Conservation (phyloP, 2,113 vertebrate species). For the Brachyistius frenatus region DNA sequence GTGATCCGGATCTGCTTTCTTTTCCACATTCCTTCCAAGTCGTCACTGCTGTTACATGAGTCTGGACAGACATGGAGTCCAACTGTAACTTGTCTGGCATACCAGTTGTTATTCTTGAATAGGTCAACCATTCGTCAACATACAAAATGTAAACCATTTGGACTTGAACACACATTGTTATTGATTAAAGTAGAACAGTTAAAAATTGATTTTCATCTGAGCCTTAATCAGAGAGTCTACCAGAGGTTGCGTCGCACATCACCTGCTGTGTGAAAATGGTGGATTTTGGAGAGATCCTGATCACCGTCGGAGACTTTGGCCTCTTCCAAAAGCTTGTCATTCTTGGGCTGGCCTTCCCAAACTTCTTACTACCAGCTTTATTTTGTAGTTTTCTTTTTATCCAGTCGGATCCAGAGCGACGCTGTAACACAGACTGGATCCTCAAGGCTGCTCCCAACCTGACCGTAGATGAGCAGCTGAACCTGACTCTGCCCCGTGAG, state of each 20-base stretch:
- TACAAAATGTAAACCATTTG: background rate
- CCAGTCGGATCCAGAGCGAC: slow-evolving; percentile 64
- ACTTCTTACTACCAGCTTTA: slow-evolving; percentile 65
- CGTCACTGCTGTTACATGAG: too few species aligned
- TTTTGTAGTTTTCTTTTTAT: slow-evolving; percentile 78
- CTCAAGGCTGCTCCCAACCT: slow-evolving; percentile 72
- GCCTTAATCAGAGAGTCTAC: background rate
- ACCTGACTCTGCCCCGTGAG: slow-evolving; percentile 82
- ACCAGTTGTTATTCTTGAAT: background rate
- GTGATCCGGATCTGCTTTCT: too few species aligned
- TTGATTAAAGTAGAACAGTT: slow-evolving; percentile 33
- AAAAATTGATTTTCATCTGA: slow-evolving; percentile 58
- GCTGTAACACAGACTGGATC: slow-evolving; percentile 79
- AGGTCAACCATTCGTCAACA: background rate
- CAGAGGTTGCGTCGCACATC: background rate
- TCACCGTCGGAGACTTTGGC: slow-evolving; percentile 83
- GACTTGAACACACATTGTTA: background rate
- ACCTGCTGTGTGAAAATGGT: slow-evolving; percentile 63
- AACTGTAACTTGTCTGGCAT: too few species aligned
- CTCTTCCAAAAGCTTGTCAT: slow-evolving; percentile 84
- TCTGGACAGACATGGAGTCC: too few species aligned
- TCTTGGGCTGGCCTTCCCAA: slow-evolving; percentile 66
- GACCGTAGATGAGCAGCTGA: slow-evolving; percentile 77
- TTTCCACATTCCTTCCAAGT: too few species aligned
- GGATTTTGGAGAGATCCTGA: slow-evolving; percentile 82